Evolutionary conservation across 2,797 vertebrate species (phyloP).

Genomic region (Furcifer pardalis): DNA sequence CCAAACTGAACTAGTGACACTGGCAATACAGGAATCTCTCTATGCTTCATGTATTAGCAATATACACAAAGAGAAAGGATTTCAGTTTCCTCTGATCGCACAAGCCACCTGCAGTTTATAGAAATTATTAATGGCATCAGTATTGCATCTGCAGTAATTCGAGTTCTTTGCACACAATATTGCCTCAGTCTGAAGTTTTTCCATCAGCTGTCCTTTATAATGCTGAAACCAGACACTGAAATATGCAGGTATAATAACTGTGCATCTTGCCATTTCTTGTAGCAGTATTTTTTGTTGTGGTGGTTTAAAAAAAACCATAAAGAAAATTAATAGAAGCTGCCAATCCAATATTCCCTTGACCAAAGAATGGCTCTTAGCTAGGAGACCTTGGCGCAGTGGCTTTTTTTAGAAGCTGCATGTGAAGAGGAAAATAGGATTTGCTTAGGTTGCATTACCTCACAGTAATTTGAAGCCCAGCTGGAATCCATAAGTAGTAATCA

Average conservation of each 20-base stretch:
- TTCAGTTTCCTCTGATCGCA: background rate
- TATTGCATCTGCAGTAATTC: background rate
- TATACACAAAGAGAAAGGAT: background rate
- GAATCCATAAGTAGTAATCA: conserved; percentile 59
- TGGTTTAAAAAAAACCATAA: background rate
- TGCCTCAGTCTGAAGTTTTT: background rate
- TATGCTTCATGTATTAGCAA: background rate
- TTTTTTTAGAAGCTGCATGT: conserved; percentile 29
- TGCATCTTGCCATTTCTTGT: background rate
- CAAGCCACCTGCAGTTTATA: background rate
- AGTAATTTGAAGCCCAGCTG: conserved; percentile 68
- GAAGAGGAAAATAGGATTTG: conserved; percentile 1
- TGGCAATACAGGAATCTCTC: conserved; percentile 2
- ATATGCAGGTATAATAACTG: background rate
- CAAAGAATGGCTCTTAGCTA: conserved; percentile 27
- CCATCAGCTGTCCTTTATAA: background rate
- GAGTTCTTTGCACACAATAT: background rate
- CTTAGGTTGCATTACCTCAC: conserved; percentile 38
- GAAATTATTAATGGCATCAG: conserved; percentile 1
- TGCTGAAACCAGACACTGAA: background rate
- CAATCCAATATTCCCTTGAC: background rate
- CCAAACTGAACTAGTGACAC: background rate
- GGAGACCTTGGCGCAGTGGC: conserved; percentile 17
- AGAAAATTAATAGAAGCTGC: conserved; percentile 21
- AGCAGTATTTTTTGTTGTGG: background rate